These are phyloP conservation scores for Setipinna tenuifilis DNA, from an alignment of 2,797 vertebrate species.

Conservation along the genomic window DNA sequence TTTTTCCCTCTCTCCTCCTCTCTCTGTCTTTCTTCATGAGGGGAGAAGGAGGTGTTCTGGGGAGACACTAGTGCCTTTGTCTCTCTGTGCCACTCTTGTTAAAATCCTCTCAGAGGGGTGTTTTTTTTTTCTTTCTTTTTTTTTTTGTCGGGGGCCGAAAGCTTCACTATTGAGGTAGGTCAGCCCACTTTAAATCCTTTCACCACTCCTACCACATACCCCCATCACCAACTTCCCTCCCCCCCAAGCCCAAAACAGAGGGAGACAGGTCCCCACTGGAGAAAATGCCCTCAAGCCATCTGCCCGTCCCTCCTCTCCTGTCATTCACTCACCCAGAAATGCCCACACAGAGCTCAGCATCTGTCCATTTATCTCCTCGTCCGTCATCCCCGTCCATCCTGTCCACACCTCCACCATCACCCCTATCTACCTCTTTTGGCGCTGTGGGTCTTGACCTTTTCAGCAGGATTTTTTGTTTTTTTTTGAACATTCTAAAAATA, in stretches of 20 bases:
- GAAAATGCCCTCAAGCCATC: conserved; percentile 48
- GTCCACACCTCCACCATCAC: conserved; percentile 14
- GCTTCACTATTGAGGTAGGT: conserved; percentile 54
- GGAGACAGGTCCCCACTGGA: conserved; percentile 14
- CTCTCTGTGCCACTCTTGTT: conserved; percentile 52
- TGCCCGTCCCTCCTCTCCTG: conserved; percentile 22
- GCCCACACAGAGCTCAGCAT: conserved; percentile 5
- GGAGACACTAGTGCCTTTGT: conserved; percentile 68
- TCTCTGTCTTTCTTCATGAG: conserved; percentile 43
- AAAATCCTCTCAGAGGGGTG: conserved; percentile 55
- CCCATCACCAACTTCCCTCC: neutral
- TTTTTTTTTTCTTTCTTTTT: no score
- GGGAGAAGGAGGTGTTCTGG: neutral
- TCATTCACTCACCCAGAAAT: conserved; percentile 12
- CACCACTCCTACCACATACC: conserved; percentile 42
- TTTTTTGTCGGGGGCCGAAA: conserved; percentile 46
- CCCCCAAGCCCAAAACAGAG: neutral
- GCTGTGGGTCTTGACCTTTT: no score
- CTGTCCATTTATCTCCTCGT: neutral
- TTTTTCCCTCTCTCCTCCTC: conserved; percentile 23
- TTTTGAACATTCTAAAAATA: no score
- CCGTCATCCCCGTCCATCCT: conserved; percentile 37
- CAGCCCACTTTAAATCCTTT: conserved; percentile 56
- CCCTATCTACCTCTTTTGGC: no score
- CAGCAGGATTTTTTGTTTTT: no score